These are phyloP conservation scores for Catonia carolina DNA, from an alignment of 2,888 invertebrate genomes.

Conservation along the genomic window DNA sequence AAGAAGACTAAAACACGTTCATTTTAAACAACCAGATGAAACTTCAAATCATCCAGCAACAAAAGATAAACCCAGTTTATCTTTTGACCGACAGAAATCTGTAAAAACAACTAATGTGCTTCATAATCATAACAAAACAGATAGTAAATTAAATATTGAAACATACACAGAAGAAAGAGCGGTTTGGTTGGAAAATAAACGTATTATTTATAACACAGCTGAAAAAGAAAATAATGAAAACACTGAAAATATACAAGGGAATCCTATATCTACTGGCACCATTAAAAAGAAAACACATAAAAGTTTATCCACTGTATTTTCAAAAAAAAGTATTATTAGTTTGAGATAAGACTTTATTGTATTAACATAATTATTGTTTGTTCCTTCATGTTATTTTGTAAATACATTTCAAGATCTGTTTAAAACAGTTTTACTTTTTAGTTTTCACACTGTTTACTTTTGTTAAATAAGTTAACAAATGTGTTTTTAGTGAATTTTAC, in stretches of 20 bases:
- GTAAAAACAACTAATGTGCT: too few relatives aligned
- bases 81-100: too few relatives aligned
- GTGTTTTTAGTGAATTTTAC: too few relatives aligned
- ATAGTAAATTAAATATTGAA: background rate
- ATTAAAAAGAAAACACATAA: background rate
- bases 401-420: too few relatives aligned
- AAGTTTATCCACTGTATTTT: background rate
- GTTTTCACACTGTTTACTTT: too few relatives aligned
- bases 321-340: constrained; percentile 1
- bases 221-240: constrained; percentile 26
- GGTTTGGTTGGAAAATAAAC: constrained; percentile 30
- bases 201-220: constrained; percentile 20
- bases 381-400: too few relatives aligned
- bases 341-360: background rate
- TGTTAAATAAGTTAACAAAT: too few relatives aligned
- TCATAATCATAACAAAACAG: too few relatives aligned
- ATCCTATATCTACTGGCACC: background rate
- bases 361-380: too few relatives aligned
- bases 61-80: too few relatives aligned
- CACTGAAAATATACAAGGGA: background rate
- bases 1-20: constrained; percentile 34
- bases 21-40: constrained; percentile 21
- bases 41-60: background rate
- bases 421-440: too few relatives aligned
- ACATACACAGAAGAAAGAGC: constrained; percentile 9